A percentile compares a stretch with the other conserved stretches of the same genome.
Evolutionary conservation across 2,888 invertebrate genomes (phyloP).

Genomic region (Achlya flavicornis): DNA sequence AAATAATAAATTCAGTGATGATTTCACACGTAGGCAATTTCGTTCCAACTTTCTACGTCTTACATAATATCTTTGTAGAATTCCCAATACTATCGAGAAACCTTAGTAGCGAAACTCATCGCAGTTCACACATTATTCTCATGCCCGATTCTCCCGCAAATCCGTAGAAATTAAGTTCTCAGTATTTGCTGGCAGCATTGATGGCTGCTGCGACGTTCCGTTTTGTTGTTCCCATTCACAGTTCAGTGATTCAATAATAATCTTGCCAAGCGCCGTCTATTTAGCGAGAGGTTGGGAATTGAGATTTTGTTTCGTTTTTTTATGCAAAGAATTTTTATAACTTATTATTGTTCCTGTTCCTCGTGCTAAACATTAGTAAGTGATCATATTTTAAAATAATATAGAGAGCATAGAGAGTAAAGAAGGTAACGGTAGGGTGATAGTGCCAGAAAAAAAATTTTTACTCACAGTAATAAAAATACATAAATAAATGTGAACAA

Average conservation of each 20-base stretch:
- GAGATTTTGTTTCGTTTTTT: not conserved
- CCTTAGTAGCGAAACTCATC: not conserved
- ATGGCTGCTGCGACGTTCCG: slow-evolving; percentile 17
- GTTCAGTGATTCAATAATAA: not conserved
- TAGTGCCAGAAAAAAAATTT: too few relatives aligned
- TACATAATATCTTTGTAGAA: not conserved
- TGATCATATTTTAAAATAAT: too few relatives aligned
- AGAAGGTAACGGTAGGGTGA: too few relatives aligned
- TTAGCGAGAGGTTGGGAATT: not conserved
- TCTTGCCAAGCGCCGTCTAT: not conserved
- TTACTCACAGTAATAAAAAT: too few relatives aligned
- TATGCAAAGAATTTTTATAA: not conserved
- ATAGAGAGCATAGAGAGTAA: too few relatives aligned
- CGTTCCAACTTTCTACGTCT: too few relatives aligned
- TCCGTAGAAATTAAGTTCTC: slow-evolving; percentile 51
- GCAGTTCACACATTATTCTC: slow-evolving; percentile 37
- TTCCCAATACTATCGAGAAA: not conserved
- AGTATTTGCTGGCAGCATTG: slow-evolving; percentile 34
- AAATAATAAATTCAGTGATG: too few relatives aligned
- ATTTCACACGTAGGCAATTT: too few relatives aligned
- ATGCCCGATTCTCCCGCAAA: slow-evolving; percentile 42
- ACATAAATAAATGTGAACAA: too few relatives aligned
- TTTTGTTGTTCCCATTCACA: not conserved
- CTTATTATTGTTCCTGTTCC: too few relatives aligned
- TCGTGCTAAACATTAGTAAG: too few relatives aligned